A percentile compares a stretch with the other conserved stretches of the same genome.
Evolutionary conservation across 2,888 invertebrate genomes (phyloP).

Genomic region (Cerastis leucographa): DNA sequence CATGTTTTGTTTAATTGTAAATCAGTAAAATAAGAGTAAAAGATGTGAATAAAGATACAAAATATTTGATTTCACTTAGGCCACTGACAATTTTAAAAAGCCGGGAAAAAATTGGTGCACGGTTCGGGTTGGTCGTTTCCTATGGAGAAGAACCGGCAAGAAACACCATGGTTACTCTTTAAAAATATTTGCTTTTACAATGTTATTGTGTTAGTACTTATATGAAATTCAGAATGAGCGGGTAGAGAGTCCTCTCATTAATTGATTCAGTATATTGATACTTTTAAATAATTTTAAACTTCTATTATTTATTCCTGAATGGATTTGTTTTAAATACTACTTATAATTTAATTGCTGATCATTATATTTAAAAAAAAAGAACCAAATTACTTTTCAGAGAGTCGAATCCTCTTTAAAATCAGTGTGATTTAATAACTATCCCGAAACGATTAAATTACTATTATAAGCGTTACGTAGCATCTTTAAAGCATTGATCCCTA

Average conservation of each 20-base stretch:
- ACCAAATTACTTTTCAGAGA: not conserved
- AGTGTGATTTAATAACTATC: conserved; percentile 45
- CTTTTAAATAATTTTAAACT: not conserved
- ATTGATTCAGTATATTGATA: not conserved
- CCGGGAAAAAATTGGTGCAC: not conserved
- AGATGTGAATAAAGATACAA: not conserved
- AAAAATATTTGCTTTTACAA: not conserved
- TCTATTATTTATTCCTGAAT: not conserved
- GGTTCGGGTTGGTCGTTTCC: not conserved
- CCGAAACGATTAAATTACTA: conserved; percentile 53
- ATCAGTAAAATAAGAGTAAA: not conserved
- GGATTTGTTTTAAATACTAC: not conserved
- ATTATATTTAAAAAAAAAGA: not conserved
- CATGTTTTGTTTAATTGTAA: not conserved
- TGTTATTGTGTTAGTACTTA: not conserved
- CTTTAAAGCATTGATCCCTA: conserved; percentile 58
- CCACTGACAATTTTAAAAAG: not conserved
- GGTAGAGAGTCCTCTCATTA: no score
- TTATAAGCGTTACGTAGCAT: conserved; percentile 63
- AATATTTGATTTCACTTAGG: not conserved
- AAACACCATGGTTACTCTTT: not conserved
- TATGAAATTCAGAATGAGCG: not conserved
- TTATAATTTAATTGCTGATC: not conserved
- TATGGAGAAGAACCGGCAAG: not conserved
- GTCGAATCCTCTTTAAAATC: conserved; percentile 37